Evolutionary conservation across 1,140 invertebrate species (phyloP).

Genomic region (Chionoecetes opilio): DNA sequence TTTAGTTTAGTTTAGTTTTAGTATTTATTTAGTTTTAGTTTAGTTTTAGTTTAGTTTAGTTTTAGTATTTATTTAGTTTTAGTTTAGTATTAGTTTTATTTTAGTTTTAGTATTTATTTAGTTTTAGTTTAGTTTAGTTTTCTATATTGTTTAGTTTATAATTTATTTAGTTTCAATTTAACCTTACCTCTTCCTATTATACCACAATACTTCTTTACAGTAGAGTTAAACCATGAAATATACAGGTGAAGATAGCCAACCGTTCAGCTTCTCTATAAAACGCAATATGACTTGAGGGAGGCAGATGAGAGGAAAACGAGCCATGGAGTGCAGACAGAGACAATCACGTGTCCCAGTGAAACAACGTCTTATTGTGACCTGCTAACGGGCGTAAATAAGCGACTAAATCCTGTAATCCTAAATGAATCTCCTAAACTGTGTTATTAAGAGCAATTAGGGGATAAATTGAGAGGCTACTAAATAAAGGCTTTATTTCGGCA

Average conservation of each 20-base stretch:
- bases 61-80: no score
- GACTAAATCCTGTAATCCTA: background rate
- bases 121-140: no score
- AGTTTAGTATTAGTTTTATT: no score
- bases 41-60: no score
- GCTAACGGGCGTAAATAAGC: constrained; percentile 2
- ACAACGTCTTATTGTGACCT: background rate
- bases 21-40: no score
- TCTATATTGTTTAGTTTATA: no score
- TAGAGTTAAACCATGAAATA: background rate
- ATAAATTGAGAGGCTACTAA: background rate
- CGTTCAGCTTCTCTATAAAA: no score
- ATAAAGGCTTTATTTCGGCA: background rate
- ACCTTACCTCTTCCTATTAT: no score
- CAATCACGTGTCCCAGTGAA: background rate
- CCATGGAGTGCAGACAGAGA: background rate
- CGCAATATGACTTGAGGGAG: background rate
- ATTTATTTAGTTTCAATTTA: no score
- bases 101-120: no score
- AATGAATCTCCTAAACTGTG: background rate
- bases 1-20: no score
- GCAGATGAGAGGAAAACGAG: background rate
- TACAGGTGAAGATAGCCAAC: background rate
- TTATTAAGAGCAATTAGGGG: background rate
- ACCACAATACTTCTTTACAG: no score